These are phyloP conservation scores for Drosophila neocordata DNA, from an alignment of 1,140 invertebrate genomes.

Conservation along the genomic window DNA sequence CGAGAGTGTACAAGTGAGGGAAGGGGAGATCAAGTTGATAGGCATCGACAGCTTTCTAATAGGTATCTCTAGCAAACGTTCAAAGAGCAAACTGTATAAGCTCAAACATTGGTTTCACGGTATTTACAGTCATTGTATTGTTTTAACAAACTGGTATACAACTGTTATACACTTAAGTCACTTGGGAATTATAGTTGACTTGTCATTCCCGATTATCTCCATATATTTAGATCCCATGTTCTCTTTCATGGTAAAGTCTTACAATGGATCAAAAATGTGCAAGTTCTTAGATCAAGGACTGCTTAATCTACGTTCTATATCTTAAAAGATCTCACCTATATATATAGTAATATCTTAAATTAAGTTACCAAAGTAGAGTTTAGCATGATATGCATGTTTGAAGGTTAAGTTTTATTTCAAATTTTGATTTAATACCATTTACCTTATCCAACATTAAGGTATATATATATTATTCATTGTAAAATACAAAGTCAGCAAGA, in stretches of 20 bases:
- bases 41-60: conserved; percentile 9
- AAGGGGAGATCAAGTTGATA: conserved; percentile 1
- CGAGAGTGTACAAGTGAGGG: background rate
- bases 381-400: background rate
- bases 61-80: background rate
- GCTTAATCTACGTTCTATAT: too few species aligned
- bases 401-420: background rate
- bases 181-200: too few species aligned
- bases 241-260: too few species aligned
- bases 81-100: background rate
- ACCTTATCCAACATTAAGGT: background rate
- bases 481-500: background rate
- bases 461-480: conserved; percentile 6
- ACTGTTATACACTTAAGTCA: background rate
- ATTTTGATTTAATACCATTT: conserved; percentile 8
- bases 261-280: too few species aligned
- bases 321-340: too few species aligned
- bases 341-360: background rate
- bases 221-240: too few species aligned
- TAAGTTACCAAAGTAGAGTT: background rate
- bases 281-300: too few species aligned
- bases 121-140: background rate
- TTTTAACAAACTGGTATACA: background rate
- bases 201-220: too few species aligned
- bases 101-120: background rate